Evolutionary conservation across 2,113 vertebrate genomes (phyloP).

Genomic region (Menidia beryllina): DNA sequence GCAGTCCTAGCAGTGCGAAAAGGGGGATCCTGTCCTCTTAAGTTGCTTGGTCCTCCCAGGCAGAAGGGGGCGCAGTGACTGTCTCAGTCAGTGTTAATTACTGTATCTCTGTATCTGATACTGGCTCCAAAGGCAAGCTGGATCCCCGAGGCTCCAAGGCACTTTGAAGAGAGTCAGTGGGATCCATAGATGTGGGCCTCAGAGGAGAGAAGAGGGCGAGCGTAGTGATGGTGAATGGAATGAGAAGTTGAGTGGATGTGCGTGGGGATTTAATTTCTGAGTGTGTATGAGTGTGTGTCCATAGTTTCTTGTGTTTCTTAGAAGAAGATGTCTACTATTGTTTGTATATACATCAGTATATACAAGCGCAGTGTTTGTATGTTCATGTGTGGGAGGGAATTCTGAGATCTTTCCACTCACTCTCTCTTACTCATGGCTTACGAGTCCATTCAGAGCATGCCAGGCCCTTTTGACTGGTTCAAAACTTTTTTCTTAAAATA

Average conservation of each 20-base stretch:
- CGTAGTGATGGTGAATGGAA: slow-evolving; percentile 2
- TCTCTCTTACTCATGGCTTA: slow-evolving; percentile 54
- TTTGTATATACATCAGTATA: slow-evolving; percentile 67
- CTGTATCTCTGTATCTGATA: slow-evolving; percentile 44
- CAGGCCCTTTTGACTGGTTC: slow-evolving; percentile 37
- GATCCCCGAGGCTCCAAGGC: slow-evolving; percentile 88
- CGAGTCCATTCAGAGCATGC: slow-evolving; percentile 58
- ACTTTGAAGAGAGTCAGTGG: slow-evolving; percentile 89
- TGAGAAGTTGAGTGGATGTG: slow-evolving; percentile 15
- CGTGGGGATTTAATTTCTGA: slow-evolving; percentile 8
- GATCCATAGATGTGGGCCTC: slow-evolving; percentile 75
- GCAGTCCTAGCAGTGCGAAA: slow-evolving; percentile 80
- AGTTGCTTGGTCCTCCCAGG: slow-evolving; percentile 73
- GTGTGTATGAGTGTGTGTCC: slow-evolving; percentile 1
- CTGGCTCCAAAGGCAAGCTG: slow-evolving; percentile 87
- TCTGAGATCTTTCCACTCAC: slow-evolving; percentile 14
- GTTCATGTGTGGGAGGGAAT: slow-evolving; percentile 29
- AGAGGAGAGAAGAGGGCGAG: slow-evolving; percentile 48
- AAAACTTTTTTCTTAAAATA: slow-evolving; percentile 22
- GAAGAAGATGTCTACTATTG: slow-evolving; percentile 21
- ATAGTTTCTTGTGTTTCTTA: slow-evolving; percentile 19
- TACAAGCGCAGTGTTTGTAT: slow-evolving; percentile 47
- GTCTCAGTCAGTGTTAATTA: slow-evolving; percentile 51
- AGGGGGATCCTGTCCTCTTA: slow-evolving; percentile 53
- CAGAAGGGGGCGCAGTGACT: slow-evolving; percentile 79